These are phyloP conservation scores for Pyrrhia umbra DNA, from an alignment of 2,888 invertebrate species.

Conservation along the genomic window DNA sequence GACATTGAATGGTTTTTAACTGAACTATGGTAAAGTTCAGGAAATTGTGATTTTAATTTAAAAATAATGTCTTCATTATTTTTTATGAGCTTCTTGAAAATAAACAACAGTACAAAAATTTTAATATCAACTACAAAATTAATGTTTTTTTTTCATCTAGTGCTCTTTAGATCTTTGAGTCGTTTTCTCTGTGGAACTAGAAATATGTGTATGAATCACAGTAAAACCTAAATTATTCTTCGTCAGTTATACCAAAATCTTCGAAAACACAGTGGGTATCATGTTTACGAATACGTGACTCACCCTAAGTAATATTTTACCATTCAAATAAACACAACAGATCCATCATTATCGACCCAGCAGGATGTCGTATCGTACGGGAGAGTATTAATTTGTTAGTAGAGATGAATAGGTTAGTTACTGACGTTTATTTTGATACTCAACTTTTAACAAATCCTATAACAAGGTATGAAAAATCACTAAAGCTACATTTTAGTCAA, in stretches of 20 bases:
- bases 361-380: conserved; percentile 45
- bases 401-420: conserved; percentile 39
- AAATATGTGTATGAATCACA: neutral
- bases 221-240: conserved; percentile 2
- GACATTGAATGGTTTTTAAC: neutral
- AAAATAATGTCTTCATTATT: too few species aligned
- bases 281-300: conserved; percentile 39
- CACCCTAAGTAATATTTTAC: conserved; percentile 56
- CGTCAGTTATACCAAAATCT: neutral
- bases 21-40: neutral
- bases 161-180: too few species aligned
- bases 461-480: conserved; percentile 29
- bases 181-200: too few species aligned
- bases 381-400: conserved; percentile 54
- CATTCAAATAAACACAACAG: conserved; percentile 51
- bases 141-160: too few species aligned
- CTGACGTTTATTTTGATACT: conserved; percentile 22
- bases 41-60: conserved; percentile 3
- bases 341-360: conserved; percentile 56
- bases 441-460: conserved; percentile 13
- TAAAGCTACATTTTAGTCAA: conserved; percentile 21
- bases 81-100: too few species aligned
- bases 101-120: too few species aligned
- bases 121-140: too few species aligned
- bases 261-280: conserved; percentile 1